These are phyloP conservation scores for Bombus balteatus DNA, from an alignment of 1,140 invertebrate species.

Conservation along the genomic window DNA sequence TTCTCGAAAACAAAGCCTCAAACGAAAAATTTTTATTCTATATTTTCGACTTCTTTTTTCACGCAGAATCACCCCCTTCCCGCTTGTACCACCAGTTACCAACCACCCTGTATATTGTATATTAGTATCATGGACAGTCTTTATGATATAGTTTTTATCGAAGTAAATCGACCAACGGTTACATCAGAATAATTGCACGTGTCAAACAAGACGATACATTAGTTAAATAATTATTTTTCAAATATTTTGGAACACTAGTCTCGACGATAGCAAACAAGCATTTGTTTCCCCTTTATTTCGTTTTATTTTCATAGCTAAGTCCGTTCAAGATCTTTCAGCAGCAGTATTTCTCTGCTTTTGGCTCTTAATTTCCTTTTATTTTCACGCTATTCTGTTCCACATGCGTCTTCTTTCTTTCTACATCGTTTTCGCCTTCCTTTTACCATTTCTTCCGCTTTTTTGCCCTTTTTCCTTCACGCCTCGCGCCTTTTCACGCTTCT, in stretches of 20 bases:
- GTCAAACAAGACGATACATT: background rate
- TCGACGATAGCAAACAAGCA: background rate
- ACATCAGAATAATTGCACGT: background rate
- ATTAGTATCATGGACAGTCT: no score
- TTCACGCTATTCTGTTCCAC: background rate
- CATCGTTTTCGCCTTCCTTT: background rate
- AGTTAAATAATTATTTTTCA: background rate
- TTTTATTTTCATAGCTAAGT: background rate
- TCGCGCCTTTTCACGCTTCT: background rate
- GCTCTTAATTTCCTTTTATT: constrained; percentile 21
- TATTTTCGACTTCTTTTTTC: no score
- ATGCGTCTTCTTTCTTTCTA: no score
- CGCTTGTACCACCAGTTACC: no score
- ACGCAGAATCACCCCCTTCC: no score
- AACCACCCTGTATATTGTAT: no score
- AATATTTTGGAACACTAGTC: background rate
- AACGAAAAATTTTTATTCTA: no score
- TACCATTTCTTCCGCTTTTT: background rate
- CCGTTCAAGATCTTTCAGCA: constrained; percentile 7
- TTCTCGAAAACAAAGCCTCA: no score
- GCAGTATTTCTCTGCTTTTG: background rate
- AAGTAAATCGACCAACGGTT: no score
- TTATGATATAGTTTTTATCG: no score
- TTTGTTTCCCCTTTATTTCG: background rate
- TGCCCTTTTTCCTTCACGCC: background rate